Base-by-base conservation (phyloP, 2,888 invertebrate species). In the Horisme vitalbata region DNA sequence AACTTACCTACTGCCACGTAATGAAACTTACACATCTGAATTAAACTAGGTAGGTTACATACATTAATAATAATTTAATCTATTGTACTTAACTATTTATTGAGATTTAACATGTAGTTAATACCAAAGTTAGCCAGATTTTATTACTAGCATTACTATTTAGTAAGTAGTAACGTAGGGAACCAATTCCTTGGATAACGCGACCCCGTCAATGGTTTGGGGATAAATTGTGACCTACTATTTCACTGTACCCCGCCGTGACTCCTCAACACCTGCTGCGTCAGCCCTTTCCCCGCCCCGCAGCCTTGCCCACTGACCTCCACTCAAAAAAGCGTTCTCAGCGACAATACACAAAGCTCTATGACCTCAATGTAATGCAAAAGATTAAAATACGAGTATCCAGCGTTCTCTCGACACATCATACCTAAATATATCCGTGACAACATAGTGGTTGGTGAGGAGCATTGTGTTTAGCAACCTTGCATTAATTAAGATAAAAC, bases 321-420 rank as follows among this genome's bases (percentile, higher is more conserved):
- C 66, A 50, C 50, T 27, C 30, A 11, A 68, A 74, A 74, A 71
- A 69, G 61, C 68, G 64, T 69, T 77, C 77, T 73, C 73, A 74
- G 65, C 69, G 28, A 64, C 54, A 68, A 57, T 55, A 57, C 58
- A 65, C 75, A 75, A 65, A 68, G 65, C 63, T 66, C 60, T 63
- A 64, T 65, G 77, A 65, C 79, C 75, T 78, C 72, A 67, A 74
- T 57, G 41, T 18, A 50, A 47, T 53, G 55, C 55, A 51, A 44
- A 41, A 38, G 33, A 51, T 45, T 43, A 55, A 34, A 44, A 43
- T 39, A 38, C 39, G 4, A 18, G 4, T 6, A 15, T 43, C 23
- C 43, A 44, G 27, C 21, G 38, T 50, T 35, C 35, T 41, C 36
- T 45, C 41, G 32, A 32, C 48, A 51, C 49, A 55, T 55, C 58